These are phyloP conservation scores for Latrodectus elegans DNA, from an alignment of 2,888 invertebrate species.

Conservation along the genomic window DNA sequence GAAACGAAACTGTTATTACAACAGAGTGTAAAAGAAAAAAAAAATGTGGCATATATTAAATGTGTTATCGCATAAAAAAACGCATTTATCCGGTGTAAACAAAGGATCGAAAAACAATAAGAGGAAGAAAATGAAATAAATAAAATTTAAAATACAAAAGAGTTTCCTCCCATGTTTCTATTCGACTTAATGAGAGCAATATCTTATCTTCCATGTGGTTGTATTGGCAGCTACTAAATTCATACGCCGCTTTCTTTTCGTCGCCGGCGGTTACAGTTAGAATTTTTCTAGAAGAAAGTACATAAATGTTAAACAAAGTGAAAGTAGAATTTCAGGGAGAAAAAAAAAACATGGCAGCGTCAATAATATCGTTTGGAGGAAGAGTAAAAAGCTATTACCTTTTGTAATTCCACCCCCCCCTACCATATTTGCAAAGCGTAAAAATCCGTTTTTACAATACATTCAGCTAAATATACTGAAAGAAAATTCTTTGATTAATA, in stretches of 20 bases:
- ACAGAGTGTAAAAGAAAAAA: too few relatives aligned
- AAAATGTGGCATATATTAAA: too few relatives aligned
- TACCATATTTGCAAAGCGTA: neutral
- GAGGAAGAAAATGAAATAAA: constrained; percentile 1
- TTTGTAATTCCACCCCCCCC: neutral
- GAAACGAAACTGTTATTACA: too few relatives aligned
- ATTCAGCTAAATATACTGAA: constrained; percentile 18
- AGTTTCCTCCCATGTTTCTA: neutral
- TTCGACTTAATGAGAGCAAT: neutral
- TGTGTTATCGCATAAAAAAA: too few relatives aligned
- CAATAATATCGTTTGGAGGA: neutral
- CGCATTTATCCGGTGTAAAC: too few relatives aligned
- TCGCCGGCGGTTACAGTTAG: neutral
- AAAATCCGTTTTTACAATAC: neutral
- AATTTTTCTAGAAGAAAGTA: neutral
- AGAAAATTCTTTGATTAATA: constrained; percentile 26
- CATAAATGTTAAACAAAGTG: neutral
- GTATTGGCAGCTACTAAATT: constrained; percentile 3
- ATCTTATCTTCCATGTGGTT: neutral
- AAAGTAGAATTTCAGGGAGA: neutral
- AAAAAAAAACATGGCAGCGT: neutral
- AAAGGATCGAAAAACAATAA: neutral
- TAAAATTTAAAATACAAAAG: neutral
- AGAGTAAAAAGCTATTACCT: neutral
- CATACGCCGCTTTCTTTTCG: neutral